Percentiles rank a stretch among this genome's conserved stretches.
phyloP scores from a whole-genome alignment of 2,113 vertebrate species.

The Callithrix jacchus region DNA sequence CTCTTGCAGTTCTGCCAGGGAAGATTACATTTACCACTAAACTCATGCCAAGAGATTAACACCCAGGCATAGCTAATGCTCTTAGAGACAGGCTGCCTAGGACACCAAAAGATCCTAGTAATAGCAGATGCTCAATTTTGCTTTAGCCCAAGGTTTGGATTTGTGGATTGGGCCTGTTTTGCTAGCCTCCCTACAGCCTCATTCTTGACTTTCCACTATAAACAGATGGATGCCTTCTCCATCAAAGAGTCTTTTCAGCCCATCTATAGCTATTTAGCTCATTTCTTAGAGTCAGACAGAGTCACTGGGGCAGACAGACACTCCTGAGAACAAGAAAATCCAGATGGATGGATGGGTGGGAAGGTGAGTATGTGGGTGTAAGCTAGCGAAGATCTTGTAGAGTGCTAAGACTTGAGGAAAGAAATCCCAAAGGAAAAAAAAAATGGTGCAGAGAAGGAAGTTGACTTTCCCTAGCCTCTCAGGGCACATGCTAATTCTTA shows the following conservation, averaged over 20 bases:
- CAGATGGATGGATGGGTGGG: neutral
- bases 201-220: neutral
- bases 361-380: neutral
- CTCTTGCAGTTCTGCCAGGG: slow-evolving; percentile 28
- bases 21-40: slow-evolving; percentile 61
- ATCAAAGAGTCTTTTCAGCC: neutral
- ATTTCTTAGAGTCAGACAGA: neutral
- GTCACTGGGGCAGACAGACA: neutral
- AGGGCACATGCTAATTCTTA: neutral
- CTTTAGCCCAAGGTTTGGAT: neutral
- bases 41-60: slow-evolving; percentile 66
- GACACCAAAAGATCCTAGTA: neutral
- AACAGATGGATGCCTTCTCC: neutral
- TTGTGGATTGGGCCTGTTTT: neutral
- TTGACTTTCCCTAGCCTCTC: neutral
- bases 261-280: neutral
- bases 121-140: neutral
- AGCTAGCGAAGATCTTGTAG: neutral
- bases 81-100: slow-evolving; percentile 11
- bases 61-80: slow-evolving; percentile 36
- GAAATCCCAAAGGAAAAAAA: neutral
- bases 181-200: neutral
- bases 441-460: neutral
- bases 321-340: neutral
- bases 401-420: neutral